Percentiles rank a stretch among this genome's conserved stretches.
These are phyloP conservation scores for Rhagonycha fulva DNA, from an alignment of 2,888 invertebrate genomes.

Conservation along the genomic window DNA sequence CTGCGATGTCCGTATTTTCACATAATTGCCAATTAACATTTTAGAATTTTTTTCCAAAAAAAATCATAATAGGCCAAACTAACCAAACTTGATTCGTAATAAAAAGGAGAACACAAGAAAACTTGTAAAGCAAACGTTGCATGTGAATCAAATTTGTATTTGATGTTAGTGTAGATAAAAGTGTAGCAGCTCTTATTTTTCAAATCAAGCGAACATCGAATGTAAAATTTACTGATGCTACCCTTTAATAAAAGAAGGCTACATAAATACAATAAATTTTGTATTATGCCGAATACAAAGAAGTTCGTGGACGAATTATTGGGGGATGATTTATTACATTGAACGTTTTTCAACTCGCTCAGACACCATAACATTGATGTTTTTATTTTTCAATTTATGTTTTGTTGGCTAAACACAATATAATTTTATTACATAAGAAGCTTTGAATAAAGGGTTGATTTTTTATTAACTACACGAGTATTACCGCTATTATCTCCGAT, in stretches of 20 bases:
- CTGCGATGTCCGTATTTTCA: background rate
- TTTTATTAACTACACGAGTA: background rate
- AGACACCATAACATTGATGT: constrained; percentile 13
- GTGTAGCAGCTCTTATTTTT: constrained; percentile 23
- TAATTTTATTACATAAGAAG: background rate
- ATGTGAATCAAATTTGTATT: constrained; percentile 15
- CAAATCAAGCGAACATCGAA: constrained; percentile 28
- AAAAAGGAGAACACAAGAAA: background rate
- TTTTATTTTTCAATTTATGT: constrained; percentile 4
- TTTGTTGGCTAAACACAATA: constrained; percentile 4
- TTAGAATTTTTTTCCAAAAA: background rate
- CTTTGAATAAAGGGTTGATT: background rate
- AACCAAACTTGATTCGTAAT: background rate
- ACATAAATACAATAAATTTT: constrained; percentile 20
- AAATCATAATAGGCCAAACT: background rate
- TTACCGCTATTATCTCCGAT: background rate
- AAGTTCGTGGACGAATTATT: constrained; percentile 7
- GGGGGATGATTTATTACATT: constrained; percentile 8
- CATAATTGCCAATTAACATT: background rate
- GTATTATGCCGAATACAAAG: constrained; percentile 23
- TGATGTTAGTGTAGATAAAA: background rate
- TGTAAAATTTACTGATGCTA: constrained; percentile 17
- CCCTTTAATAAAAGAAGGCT: constrained; percentile 21
- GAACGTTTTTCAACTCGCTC: constrained; percentile 15
- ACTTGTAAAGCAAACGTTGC: constrained; percentile 20